Base-by-base conservation (phyloP, 2,888 invertebrate species). In the Drosophila fulvimacula region DNA sequence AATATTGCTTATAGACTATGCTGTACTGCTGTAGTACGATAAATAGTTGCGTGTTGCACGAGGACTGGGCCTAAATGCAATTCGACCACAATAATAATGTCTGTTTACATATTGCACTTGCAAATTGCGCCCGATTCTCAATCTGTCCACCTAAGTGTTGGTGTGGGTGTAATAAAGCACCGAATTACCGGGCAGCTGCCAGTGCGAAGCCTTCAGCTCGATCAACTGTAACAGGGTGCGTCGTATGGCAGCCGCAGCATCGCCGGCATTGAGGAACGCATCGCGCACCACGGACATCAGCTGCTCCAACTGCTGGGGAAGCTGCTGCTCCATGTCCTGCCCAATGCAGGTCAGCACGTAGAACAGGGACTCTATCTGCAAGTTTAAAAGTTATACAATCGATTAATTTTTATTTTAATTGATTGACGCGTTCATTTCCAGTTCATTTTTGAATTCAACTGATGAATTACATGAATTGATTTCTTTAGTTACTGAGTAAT, bases 181-280 rank as follows among this genome's bases (percentile, higher is more conserved):
- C 5, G 98, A 97, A 53, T 97, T 96, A 62, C 97, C 97, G 21
- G 97, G 96, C 76, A 98, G 94, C 91, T 97, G 96, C 98, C 98
- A 98, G 92, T 96, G 95, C 0, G 97, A 96, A 1, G 98, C 97
- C 92, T 97, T 96, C 63, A 98, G 94, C 92, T 98, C 98, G 80
- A 98, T 97, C 64, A 98, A 94, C 93, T 98, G 98, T 73, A 98
- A 94, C 66, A 98, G 93, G 2, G 97, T 97, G 91, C 97, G 96
- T 80, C 96, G 95, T 72, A 96, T 96, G 77, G 95, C 95, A 4
- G 96, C 95, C 53, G 96, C 94, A 19, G 96, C 95, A 36, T 94
- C 94, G 44, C 95, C 94, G 15, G 95, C 94, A 90, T 95, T 95
- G 81, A 98, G 94, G 93, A 98, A 97, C 10, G 96, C 96, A 93